These are phyloP conservation scores for Helleia helle DNA, from an alignment of 2,888 invertebrate species.

Conservation along the genomic window DNA sequence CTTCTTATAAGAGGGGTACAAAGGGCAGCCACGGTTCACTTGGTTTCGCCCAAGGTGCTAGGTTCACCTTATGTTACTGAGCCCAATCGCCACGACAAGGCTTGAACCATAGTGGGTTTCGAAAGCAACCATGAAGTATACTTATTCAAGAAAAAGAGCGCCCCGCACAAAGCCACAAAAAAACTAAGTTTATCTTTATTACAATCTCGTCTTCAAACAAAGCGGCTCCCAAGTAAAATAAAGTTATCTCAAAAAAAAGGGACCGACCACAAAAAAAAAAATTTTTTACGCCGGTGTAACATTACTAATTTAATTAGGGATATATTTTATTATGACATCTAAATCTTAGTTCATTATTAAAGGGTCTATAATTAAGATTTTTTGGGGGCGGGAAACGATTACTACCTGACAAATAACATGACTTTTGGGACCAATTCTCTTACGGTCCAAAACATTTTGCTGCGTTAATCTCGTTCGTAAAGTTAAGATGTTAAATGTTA, in stretches of 20 bases:
- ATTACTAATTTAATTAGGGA: constrained; percentile 25
- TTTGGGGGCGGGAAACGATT: constrained; percentile 33
- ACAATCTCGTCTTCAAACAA: neutral
- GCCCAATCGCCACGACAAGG: too few species aligned
- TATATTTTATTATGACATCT: constrained; percentile 59
- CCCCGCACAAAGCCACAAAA: neutral
- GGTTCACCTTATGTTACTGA: too few species aligned
- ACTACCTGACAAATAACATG: constrained; percentile 56
- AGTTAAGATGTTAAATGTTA: neutral
- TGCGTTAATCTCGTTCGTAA: constrained; percentile 11
- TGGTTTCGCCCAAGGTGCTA: too few species aligned
- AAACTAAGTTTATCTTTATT: neutral
- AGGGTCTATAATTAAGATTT: constrained; percentile 37
- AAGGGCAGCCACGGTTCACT: too few species aligned
- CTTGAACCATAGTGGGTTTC: too few species aligned
- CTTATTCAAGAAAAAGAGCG: too few species aligned
- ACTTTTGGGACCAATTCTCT: constrained; percentile 26
- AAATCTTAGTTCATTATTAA: constrained; percentile 26
- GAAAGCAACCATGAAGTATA: too few species aligned
- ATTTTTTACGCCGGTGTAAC: constrained; percentile 3
- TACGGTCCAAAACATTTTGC: neutral
- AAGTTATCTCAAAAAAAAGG: neutral
- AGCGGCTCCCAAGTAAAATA: neutral
- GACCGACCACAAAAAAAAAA: neutral
- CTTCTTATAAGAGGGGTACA: too few species aligned